A percentile compares a stretch with the other conserved stretches of the same genome.
These are phyloP conservation scores for Larimichthys crocea DNA, from an alignment of 2,113 vertebrate genomes.

Conservation along the genomic window DNA sequence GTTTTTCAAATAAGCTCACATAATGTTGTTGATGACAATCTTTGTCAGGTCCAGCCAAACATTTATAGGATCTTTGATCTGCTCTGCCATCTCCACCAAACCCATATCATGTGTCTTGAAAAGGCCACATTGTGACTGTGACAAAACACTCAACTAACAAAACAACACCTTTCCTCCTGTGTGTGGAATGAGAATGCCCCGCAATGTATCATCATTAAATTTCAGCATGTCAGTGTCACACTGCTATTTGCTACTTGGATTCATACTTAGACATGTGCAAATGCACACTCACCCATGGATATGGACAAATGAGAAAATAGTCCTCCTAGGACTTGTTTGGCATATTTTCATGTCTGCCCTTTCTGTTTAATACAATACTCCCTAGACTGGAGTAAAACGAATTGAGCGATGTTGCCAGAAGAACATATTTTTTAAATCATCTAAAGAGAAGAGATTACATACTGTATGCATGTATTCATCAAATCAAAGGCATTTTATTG, in stretches of 20 bases:
- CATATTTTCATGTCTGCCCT: conserved; percentile 2
- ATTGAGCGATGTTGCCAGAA: background rate
- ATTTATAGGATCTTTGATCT: background rate
- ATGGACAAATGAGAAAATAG: conserved; percentile 9
- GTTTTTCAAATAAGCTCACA: background rate
- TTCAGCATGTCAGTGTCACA: background rate
- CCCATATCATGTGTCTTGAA: background rate
- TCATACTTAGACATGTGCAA: conserved; percentile 14
- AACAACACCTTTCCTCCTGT: background rate
- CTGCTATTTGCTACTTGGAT: background rate
- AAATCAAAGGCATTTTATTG: background rate
- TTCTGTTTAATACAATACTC: background rate
- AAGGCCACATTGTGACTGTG: background rate
- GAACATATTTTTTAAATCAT: background rate
- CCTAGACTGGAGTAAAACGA: background rate
- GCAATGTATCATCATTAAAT: background rate
- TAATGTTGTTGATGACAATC: background rate
- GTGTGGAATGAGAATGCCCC: background rate
- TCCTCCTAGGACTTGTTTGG: conserved; percentile 6
- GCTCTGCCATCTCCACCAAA: background rate
- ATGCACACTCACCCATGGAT: conserved; percentile 9
- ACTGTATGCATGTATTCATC: background rate
- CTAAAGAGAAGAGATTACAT: background rate
- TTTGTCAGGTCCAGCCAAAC: too few relatives aligned
- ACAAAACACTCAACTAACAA: background rate